phyloP scores from a whole-genome alignment of 2,888 invertebrate species.

The Blastobasis lacticolella region DNA sequence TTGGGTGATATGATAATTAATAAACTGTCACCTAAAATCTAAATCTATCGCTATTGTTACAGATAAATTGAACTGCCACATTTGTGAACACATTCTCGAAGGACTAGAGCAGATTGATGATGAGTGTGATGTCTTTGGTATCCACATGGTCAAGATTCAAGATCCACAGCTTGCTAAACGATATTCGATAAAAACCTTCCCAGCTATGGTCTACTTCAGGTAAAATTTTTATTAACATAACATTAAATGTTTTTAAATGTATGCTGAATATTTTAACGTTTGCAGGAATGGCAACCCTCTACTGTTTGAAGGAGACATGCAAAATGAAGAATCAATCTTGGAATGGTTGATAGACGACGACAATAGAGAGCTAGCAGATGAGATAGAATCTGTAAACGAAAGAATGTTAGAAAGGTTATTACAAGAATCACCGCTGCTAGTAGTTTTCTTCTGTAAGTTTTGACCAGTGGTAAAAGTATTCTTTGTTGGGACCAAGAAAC shows the following conservation, averaged over 20 bases:
- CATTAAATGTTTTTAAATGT: not conserved
- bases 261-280: conserved; percentile 6
- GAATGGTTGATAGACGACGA: conserved; percentile 96
- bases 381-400: conserved; percentile 93
- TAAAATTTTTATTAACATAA: conserved; percentile 27
- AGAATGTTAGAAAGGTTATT: conserved; percentile 90
- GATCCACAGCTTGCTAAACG: conserved; percentile 93
- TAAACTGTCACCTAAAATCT: not conserved
- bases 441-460: conserved; percentile 91
- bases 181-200: conserved; percentile 95
- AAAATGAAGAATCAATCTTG: conserved; percentile 92
- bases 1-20: not conserved
- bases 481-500: too few species aligned
- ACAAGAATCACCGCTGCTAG: conserved; percentile 89
- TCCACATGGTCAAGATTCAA: conserved; percentile 94
- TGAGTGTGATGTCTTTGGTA: conserved; percentile 93
- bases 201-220: conserved; percentile 92
- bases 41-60: conserved; percentile 14
- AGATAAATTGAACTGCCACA: conserved; percentile 94
- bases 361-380: conserved; percentile 92
- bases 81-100: conserved; percentile 92
- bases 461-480: too few species aligned
- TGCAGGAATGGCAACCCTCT: conserved; percentile 91
- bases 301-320: conserved; percentile 91
- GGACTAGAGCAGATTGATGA: conserved; percentile 92